Base-by-base conservation (phyloP, 2,888 invertebrate genomes). In the Apomyelois bistriatella region DNA sequence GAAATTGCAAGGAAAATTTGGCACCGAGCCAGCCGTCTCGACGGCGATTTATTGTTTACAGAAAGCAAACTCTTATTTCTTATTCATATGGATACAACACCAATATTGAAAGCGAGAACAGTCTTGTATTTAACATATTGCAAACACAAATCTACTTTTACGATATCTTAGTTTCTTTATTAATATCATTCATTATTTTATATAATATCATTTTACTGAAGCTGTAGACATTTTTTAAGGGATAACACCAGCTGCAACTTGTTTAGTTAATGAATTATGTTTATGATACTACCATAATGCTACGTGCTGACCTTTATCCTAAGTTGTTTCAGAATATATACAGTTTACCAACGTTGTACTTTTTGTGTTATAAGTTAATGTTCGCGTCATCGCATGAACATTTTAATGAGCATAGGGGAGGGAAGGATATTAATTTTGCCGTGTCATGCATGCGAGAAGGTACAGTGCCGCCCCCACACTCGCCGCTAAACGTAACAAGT, bases 1-100 rank as follows among this genome's bases (percentile, higher is more conserved):
- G 78, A 82, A 81, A 80, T 74, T 78, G 82, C 82, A 82, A 73
- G 79, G 79, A 80, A 82, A 85, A 80, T 73, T 81, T 86, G 89
- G 88, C 81, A 42, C 38, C 16, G 42, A 41, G 80, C 88, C 88
- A 85, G 65, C 59, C 64, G 65, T 59, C 64, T 61, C 10, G 7
- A 61, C 65, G 64, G 57, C 70, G 70, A 76, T 77, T 74, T 77
- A 79, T 76, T 76, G 75, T 77, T 74, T 74, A 70, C 70, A 73
- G 72, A 82, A 78, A 76, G 78, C 76, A 81, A 82, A 82, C 76
- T 79, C 69, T 72, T 72, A 77, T 81, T 76, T 69, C 71, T 76
- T 79, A 82, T 79, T 76, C 75, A 79, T 75, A 70, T 70, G 61
- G 64, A 67, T 63, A 67, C 63, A 67, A 64, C 68, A 70, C 66